Base-by-base conservation (phyloP, 2,113 vertebrate genomes). In the Misgurnus mizolepis region DNA sequence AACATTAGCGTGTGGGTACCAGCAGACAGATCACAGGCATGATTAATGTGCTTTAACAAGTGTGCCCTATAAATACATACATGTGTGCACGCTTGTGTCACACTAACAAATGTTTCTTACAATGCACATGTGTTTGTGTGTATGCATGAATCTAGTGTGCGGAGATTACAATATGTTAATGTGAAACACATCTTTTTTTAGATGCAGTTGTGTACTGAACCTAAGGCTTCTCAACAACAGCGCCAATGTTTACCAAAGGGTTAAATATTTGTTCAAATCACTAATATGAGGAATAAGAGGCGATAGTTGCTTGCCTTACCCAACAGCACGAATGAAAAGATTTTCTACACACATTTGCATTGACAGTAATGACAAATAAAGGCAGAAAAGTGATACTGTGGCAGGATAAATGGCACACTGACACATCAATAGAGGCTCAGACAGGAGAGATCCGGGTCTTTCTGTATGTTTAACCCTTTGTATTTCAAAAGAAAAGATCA, bases 1-100 rank as follows among this genome's bases (percentile, higher is more conserved):
- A 73, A 73, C n/a, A 22, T 43, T 45, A 60, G 40, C 55, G 6
- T 73, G 34, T 22, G 71, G 71, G 71, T 45, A 73, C 71, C 71
- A 73, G 71, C 55, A 73, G 55, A 73, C 34, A 12, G 4, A 27
- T 49, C 67, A 7, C 45, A 27, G 17, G 14, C 17, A 64, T 80
- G 78, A 80, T 64, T n/a, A 72, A 80, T 64, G 58, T 62, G 78
- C 67, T 80, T 80, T 71, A 67, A 80, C 78, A 80, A 50, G 40
- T 14, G 39, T 15, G 67, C 50, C 58, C 67, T 71, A 50, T 47
- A 60, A 50, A 60, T 39, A 43, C 76, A 43, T 58, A 50, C 78
- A 80, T 72, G 67, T 79, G 78, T 79, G 78, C 7, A 12, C 67
- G 34, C 58, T 39, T 53, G 78, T 79, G 55, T 27, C 77, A 79